Evolutionary conservation across 2,113 vertebrate species (phyloP).

Genomic region (Mohoua ochrocephala): DNA sequence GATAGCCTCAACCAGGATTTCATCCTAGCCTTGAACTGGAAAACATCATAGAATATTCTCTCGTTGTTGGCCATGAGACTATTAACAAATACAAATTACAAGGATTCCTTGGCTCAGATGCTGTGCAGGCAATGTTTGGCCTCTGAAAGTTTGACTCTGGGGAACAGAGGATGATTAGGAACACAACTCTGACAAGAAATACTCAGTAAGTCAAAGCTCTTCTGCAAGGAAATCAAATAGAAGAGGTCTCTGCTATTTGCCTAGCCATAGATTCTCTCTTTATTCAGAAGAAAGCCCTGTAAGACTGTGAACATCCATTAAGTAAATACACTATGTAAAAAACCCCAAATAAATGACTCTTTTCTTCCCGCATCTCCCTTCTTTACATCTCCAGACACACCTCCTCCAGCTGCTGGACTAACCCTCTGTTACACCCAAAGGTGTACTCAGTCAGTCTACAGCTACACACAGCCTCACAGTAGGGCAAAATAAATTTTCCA

Average conservation of each 20-base stretch:
- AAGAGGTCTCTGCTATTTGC: not conserved
- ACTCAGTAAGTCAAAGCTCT: not conserved
- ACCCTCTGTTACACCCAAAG: not conserved
- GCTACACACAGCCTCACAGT: not conserved
- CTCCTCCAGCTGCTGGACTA: not conserved
- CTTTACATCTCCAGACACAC: not conserved
- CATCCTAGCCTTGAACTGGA: not conserved
- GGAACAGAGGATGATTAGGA: not conserved
- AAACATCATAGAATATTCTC: not conserved
- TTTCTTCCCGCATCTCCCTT: not conserved
- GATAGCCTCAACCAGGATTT: not conserved
- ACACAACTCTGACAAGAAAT: not conserved
- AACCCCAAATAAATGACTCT: fast-evolving
- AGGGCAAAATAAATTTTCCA: not conserved
- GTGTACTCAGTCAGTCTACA: not conserved
- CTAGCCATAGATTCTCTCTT: not conserved
- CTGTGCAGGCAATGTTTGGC: not conserved
- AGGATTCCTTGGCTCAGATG: not conserved
- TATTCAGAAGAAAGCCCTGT: not conserved
- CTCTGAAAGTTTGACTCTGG: not conserved
- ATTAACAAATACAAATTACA: not conserved
- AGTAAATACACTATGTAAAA: not conserved
- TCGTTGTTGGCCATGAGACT: not conserved
- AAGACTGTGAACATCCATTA: not conserved
- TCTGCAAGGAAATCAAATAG: not conserved